Evolutionary conservation across 1,140 invertebrate species (phyloP).

Genomic region (Brachystomella parvula): DNA sequence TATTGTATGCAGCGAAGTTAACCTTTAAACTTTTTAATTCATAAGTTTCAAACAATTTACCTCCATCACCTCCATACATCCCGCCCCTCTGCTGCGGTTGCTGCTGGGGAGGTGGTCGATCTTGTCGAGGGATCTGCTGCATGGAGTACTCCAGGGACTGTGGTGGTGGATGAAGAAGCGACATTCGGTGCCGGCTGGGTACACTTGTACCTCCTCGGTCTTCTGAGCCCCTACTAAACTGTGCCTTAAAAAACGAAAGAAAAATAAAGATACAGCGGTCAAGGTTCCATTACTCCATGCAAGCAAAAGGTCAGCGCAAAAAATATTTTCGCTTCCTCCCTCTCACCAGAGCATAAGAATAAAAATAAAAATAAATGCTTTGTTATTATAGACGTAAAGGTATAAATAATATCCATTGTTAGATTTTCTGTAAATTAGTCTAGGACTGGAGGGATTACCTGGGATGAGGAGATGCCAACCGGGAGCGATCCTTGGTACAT

Average conservation of each 20-base stretch:
- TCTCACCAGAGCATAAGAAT: too few species aligned
- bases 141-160: constrained; percentile 31
- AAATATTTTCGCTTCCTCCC: neutral
- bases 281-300: neutral
- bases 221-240: too few species aligned
- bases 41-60: neutral
- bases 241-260: too few species aligned
- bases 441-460: too few species aligned
- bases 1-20: neutral
- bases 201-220: constrained; percentile 28
- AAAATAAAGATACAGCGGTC: too few species aligned
- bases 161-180: constrained; percentile 30
- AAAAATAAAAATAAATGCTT: too few species aligned
- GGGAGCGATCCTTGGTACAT: too few species aligned
- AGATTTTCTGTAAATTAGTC: too few species aligned
- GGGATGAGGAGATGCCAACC: too few species aligned
- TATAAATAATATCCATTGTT: too few species aligned
- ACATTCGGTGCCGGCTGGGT: constrained; percentile 26
- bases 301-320: neutral
- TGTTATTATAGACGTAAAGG: too few species aligned
- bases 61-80: constrained; percentile 24
- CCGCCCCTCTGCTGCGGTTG: constrained; percentile 22
- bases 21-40: neutral
- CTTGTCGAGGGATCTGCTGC: constrained; percentile 28
- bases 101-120: constrained; percentile 22